Evolutionary conservation across 37 sponge, comb jelly and placozoan genomes (phyloP), one percentile per base, ranked within the genome.

Genomic region (Crambe crambe): DNA sequence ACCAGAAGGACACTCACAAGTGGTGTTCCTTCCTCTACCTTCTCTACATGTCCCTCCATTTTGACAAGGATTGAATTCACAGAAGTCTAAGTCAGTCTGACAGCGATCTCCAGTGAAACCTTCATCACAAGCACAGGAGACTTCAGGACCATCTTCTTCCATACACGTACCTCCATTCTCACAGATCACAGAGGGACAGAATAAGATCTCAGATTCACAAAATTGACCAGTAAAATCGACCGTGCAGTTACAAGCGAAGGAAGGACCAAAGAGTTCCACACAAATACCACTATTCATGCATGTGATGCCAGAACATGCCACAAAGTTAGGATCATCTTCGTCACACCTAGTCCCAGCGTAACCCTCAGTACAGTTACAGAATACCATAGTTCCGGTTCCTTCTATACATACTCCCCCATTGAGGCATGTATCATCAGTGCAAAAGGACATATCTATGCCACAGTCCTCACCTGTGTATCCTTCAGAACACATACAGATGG

Each of bases 41-140:
- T 91, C 89, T 6, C 64, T 67, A 51, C 92, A 92, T 22, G 85
- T 79, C 26, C 88, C 88, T 57, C 83, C 74, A 75, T 87, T 87
- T 26, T 42, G 29, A 74, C 93, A 93, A 15, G 70, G n/a, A 5
- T 56, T 36, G 17, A 4, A 0, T 20, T 56, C 34, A 75, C 93
- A 93, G 15, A 74, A 73, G n/a, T 57, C 31, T 17, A 75, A 4
- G 40, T 76, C 83, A 4, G n/a, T 56, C 8, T 82, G 68, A 82
- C 89, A 88, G 18, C 9, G 20, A 26, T 73, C 61, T 21, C 89
- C 89, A 77, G 75, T 77, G 35, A 74, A 89, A 1, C 83, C 84
- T 26, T 3, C 17, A 47, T 23, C 41, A 78, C 89, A 89, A 35
- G 31, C 38, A 77, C 89, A 89, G 20, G n/a, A 38, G 0, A 66